Evolutionary conservation across 2,113 vertebrate species (phyloP), one percentile per base, ranked within the genome.

Genomic region (Ammodytes marinus): DNA sequence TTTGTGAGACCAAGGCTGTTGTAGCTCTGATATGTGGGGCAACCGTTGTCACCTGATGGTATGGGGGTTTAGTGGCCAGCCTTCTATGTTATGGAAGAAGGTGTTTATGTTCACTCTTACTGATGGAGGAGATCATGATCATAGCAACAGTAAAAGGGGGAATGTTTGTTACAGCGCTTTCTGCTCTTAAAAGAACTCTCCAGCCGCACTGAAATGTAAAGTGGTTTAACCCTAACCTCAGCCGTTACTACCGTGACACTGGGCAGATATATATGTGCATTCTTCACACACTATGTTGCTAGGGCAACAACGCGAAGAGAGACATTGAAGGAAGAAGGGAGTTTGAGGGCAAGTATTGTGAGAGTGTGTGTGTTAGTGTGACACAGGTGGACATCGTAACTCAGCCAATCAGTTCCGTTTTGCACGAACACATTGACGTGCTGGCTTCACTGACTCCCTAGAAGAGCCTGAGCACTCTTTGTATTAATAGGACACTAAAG

Each of bases 221-320:
- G 78, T 58, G 78, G 55, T 81, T 68, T 80, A 42, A 80, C 73
- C 67, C n/a, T 14, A 9, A 60, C 60, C 54, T 46, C 43, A 10
- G 49, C 59, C 49, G 46, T 75, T 35, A 79, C 63, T 69, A 47
- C 35, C 19, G 15, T 19, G 50, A 59, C 59, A 49, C 61, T n/a
- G n/a, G n/a, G 39, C 40, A 54, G 66, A 54, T 43, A 49, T 60
- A 19, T 39, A 49, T 46, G 10, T n/a, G n/a, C n/a, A n/a, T 58
- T 43, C 35, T 4, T 12, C 42, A 15, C 37, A 42, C 42, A 3
- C 59, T 11, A 45, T 8, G 42, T 67, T 59, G 52, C 61, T 11
- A 60, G 54, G 17, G 54, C 27, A 55, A 69, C 19, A 12, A 63
- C 79, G 69, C 57, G 8, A 27, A 74, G 45, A 12, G 12, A 35